Evolutionary conservation across 2,888 invertebrate genomes (phyloP), one percentile per base, ranked within the genome.

Genomic region (Litoditis marina): DNA sequence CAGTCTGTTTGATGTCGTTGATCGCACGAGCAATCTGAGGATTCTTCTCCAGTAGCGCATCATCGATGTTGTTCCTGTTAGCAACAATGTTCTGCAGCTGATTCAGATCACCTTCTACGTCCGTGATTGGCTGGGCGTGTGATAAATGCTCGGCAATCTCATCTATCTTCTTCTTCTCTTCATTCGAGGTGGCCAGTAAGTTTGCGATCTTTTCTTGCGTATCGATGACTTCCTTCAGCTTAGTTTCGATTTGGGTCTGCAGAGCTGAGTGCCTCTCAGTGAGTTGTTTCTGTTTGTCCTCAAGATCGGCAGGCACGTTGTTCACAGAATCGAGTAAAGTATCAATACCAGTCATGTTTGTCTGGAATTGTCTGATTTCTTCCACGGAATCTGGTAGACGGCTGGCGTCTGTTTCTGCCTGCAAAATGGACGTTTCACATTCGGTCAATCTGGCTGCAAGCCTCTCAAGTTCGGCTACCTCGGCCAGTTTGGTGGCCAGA

Each of bases 11-110:
- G 11, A 67, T 53, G 47, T 72, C 65, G 47, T 66, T 66, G 56
- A 68, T 53, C 55, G 65, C 60, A 30, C 63, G 63, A 52, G 64
- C 68, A 13, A 65, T 53, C 59, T 70, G 69, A 60, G 63, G 62
- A 44, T 63, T 60, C 39, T 31, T 34, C 54, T 65, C 63, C 31
- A 66, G 56, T 34, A 42, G 36, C 28, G 42, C 47, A 19, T 66
- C 47, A n/a, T 61, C 65, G 19, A 60, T 66, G 25, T n/a, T n/a
- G n/a, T n/a, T n/a, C n/a, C n/a, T n/a, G n/a, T n/a, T n/a, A n/a
- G n/a, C n/a, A n/a, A 61, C 30, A 47, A 61, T 58, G 34, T 50
- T 36, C 42, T 65, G 60, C 36, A 65, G 63, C 49, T 63, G 39
- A 32, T 47, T 47, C 30, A 53, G 56, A 44, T 67, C 63, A 30